Evolutionary conservation across 2,113 vertebrate species (phyloP).

Genomic region (Sinocyclocheilus maitianheensis): DNA sequence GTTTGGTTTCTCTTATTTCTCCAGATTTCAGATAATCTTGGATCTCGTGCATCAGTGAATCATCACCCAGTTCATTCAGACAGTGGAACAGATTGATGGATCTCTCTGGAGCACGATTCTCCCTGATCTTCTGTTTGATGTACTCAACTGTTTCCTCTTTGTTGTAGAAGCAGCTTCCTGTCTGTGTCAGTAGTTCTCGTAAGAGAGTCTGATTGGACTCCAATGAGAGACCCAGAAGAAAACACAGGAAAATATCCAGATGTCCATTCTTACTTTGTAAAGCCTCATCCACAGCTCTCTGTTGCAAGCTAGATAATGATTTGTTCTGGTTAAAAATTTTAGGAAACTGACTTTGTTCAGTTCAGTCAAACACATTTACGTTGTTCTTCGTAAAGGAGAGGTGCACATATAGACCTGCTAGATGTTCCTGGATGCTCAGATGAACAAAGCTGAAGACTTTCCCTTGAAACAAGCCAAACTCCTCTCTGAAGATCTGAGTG

Average conservation of each 20-base stretch:
- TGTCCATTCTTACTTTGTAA: background rate
- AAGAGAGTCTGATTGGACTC: conserved; percentile 1
- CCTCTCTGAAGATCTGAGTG: conserved; percentile 6
- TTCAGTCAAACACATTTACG: too few species aligned
- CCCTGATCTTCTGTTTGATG: background rate
- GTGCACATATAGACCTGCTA: background rate
- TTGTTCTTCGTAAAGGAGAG: too few species aligned
- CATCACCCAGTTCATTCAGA: background rate
- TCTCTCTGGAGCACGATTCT: background rate
- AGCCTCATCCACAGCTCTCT: background rate
- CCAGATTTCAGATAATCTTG: background rate
- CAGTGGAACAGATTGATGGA: conserved; percentile 1
- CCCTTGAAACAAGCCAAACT: background rate
- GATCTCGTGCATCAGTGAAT: background rate
- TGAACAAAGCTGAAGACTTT: background rate
- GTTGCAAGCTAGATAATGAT: background rate
- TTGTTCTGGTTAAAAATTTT: too few species aligned
- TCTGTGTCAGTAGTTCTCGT: background rate
- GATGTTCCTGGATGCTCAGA: conserved; percentile 8
- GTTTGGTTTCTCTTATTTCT: background rate
- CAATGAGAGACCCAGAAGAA: background rate
- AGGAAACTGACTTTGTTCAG: too few species aligned
- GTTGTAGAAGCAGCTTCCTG: conserved; percentile 1
- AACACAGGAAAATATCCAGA: background rate
- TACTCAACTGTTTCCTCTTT: background rate